Base-by-base conservation (phyloP, 2,797 vertebrate species). In the Enteromius trimaculatus region DNA sequence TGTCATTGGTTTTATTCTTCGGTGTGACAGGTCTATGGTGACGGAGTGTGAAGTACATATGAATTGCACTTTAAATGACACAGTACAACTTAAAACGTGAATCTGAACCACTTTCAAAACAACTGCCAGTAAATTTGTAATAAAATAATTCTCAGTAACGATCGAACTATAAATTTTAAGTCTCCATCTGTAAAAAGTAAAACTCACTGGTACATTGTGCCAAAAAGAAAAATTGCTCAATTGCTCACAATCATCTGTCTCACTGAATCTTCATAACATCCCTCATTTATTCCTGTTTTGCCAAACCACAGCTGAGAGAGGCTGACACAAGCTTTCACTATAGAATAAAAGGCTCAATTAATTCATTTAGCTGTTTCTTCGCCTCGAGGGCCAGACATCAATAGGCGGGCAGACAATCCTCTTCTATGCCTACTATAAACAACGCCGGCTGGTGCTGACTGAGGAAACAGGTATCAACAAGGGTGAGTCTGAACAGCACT, bases 341-440 rank as follows among this genome's bases (percentile, higher is more conserved):
- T 23, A 31, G 86, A 88, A 90, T 89, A 88, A 89, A 90, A 86
- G 86, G 89, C 77, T 81, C 90, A 91, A 89, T 93, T 90, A 90
- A 91, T 91, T 92, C 78, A 92, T 92, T 92, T 92, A 89, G 39
- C 53, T 39, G 87, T 89, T 88, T 88, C n/a, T 86, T 87, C 75
- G 87, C 90, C 87, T 71, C 51, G 10, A 71, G 62, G 81, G 89
- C 82, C 75, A 77, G 79, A 72, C 60, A 60, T 90, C 85, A 14
- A 84, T 86, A 84, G 89, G 86, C 84, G 83, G 80, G 83, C 86
- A 85, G 88, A 90, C 87, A 79, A 85, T 80, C 87, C 75, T 82
- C 81, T 81, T 83, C 86, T 86, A 83, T 87, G 82, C 87, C 88
- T 88, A 88, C 87, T 70, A 42, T 88, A 90, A 90, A 92, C 88